Evolutionary conservation across 2,888 invertebrate species (phyloP).

Genomic region (Tachina grossa): DNA sequence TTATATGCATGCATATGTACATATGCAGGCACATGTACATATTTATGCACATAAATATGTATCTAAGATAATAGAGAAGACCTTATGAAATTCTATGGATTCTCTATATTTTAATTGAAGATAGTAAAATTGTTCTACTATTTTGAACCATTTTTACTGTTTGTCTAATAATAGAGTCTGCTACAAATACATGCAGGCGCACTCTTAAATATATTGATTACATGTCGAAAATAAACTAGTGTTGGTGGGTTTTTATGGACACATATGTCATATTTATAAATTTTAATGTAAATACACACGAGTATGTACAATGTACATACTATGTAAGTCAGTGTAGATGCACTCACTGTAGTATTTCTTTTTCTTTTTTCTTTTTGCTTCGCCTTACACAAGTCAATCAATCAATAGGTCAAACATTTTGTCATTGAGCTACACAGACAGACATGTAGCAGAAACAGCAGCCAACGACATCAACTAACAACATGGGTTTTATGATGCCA

Average conservation of each 20-base stretch:
- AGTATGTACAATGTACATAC: no score
- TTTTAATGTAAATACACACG: background rate
- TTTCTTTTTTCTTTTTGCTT: conserved; percentile 7
- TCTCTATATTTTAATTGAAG: conserved; percentile 54
- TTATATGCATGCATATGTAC: background rate
- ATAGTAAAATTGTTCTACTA: conserved; percentile 41
- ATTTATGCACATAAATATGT: background rate
- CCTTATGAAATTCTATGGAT: conserved; percentile 37
- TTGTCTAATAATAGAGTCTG: conserved; percentile 56
- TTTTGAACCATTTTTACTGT: conserved; percentile 32
- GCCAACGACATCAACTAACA: conserved; percentile 39
- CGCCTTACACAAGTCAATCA: conserved; percentile 68
- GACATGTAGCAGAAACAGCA: conserved; percentile 35
- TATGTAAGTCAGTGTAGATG: conserved; percentile 7
- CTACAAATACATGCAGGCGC: background rate
- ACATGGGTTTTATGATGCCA: conserved; percentile 50
- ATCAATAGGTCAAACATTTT: conserved; percentile 73
- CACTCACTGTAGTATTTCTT: conserved; percentile 31
- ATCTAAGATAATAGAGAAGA: conserved; percentile 25
- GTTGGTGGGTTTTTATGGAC: conserved; percentile 28
- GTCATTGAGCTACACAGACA: conserved; percentile 70
- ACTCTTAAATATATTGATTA: conserved; percentile 28
- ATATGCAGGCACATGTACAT: background rate
- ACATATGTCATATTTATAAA: conserved; percentile 11
- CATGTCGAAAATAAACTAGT: background rate